phyloP scores from a whole-genome alignment of 2,797 vertebrate genomes.

The Phataginus tetradactyla region DNA sequence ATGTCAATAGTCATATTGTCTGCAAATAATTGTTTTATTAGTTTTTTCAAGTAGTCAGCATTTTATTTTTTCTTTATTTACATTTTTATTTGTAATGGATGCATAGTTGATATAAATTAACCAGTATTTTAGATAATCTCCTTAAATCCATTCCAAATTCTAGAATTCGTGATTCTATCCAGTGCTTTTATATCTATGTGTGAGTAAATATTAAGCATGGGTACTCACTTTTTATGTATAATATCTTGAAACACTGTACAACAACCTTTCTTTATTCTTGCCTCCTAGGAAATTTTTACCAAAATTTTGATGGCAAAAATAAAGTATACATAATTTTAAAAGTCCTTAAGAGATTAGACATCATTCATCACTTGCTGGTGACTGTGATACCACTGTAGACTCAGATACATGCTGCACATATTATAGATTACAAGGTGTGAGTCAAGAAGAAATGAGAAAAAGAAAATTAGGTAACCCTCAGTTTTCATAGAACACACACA shows the following conservation, averaged over 20 bases:
- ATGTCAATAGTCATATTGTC: neutral
- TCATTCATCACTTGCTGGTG: neutral
- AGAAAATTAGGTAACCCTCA: neutral
- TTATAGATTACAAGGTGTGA: neutral
- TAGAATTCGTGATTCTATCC: neutral
- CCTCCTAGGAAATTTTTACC: neutral
- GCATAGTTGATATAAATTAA: neutral
- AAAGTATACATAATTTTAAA: neutral
- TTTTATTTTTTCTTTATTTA: neutral
- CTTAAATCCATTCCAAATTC: neutral
- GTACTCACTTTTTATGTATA: neutral
- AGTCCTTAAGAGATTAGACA: neutral
- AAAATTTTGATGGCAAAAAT: neutral
- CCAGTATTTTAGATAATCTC: neutral
- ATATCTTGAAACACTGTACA: neutral
- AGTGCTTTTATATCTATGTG: neutral
- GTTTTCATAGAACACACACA: neutral
- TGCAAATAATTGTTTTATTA: neutral
- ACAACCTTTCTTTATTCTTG: neutral
- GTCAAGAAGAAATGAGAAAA: constrained; percentile 11
- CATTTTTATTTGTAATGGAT: no score
- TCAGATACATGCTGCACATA: neutral
- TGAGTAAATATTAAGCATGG: neutral
- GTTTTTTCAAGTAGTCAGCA: neutral
- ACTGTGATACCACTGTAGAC: neutral